phyloP scores from a whole-genome alignment of 2,888 invertebrate genomes.

The Drosophila pseudotalamancana region DNA sequence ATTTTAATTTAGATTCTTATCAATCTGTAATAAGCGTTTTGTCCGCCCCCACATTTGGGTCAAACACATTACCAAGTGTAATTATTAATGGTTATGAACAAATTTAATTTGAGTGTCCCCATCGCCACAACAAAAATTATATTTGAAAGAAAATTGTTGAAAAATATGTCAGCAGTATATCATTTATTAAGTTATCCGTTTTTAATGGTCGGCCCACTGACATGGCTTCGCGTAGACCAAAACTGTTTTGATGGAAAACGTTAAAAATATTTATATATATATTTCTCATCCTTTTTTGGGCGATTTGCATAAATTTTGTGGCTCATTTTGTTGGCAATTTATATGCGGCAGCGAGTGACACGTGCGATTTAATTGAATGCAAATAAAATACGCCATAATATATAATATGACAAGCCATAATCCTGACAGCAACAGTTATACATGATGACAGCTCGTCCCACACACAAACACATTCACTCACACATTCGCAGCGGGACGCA shows the following conservation, averaged over 20 bases:
- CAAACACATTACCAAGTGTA: conserved; percentile 58
- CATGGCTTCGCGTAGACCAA: conserved; percentile 39
- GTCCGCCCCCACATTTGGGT: conserved; percentile 55
- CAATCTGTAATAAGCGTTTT: conserved; percentile 72
- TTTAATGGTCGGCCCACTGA: not conserved
- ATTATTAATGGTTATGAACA: conserved; percentile 39
- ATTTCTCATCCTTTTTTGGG: conserved; percentile 10
- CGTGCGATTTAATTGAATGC: conserved; percentile 78
- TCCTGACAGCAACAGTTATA: conserved; percentile 77
- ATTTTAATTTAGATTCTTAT: conserved; percentile 79
- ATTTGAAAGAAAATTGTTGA: not conserved
- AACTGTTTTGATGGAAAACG: conserved; percentile 40
- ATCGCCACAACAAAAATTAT: conserved; percentile 8
- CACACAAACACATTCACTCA: conserved; percentile 5
- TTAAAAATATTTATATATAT: not conserved
- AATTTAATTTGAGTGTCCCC: conserved; percentile 11
- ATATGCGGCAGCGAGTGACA: conserved; percentile 65
- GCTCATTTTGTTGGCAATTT: conserved; percentile 71
- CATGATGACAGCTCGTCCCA: conserved; percentile 60
- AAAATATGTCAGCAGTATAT: not conserved
- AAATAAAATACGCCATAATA: conserved; percentile 76
- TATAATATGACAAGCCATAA: conserved; percentile 76
- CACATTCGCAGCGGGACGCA: not conserved
- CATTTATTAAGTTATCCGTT: not conserved
- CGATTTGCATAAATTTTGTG: conserved; percentile 70